Conservation (phyloP, 2,113 vertebrate genomes). For the Ciconia maguari region DNA sequence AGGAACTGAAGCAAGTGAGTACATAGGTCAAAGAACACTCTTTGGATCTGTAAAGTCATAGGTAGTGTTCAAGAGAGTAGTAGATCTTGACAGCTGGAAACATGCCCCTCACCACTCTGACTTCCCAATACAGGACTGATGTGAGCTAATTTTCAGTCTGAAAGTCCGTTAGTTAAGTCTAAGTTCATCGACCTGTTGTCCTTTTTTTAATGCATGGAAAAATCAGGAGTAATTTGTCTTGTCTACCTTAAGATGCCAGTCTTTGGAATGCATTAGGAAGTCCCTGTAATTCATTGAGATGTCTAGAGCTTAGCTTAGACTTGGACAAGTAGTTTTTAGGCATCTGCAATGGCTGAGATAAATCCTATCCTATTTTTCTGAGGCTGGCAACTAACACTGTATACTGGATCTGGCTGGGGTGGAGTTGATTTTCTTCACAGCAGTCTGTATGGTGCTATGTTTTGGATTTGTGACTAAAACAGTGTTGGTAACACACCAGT, state of each 20-base stretch:
- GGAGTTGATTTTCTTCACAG: not conserved
- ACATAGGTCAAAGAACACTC: not conserved
- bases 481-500: not conserved
- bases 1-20: not conserved
- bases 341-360: not conserved
- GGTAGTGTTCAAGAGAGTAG: not conserved
- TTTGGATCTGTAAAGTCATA: not conserved
- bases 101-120: not conserved
- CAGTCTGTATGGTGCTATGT: not conserved
- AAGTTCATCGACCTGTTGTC: fast-evolving
- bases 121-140: not conserved
- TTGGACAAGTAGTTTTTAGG: not conserved
- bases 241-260: fast-evolving
- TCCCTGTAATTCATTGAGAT: not conserved
- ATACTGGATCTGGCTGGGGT: not conserved
- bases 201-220: not conserved
- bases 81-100: not conserved
- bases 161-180: not conserved
- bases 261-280: not conserved
- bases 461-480: not conserved
- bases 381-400: not conserved
- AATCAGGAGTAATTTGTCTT: not conserved
- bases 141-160: not conserved
- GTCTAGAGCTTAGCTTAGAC: not conserved
- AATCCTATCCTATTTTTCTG: not conserved